Evolutionary conservation across 1,140 invertebrate genomes (phyloP), one percentile per base, ranked within the genome.

Genomic region (Rhyzopertha dominica): DNA sequence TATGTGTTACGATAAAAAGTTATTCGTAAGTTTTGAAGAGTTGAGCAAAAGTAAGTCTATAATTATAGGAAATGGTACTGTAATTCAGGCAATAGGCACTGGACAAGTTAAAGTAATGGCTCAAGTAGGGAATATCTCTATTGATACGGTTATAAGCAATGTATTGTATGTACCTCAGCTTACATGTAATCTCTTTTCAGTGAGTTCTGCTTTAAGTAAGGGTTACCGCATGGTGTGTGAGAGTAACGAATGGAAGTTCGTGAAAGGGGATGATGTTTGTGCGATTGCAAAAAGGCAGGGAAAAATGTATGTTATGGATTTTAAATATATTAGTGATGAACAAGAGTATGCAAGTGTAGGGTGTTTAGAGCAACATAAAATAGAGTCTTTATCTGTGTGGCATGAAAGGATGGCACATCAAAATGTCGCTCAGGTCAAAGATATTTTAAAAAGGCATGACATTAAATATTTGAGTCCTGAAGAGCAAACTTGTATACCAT

Each of bases 151-250:
- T n/a, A 12, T 43, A 20, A 41, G 16, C 8, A 19, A 43, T 35
- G 41, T 43, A 4, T 19, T 43, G 19, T 32, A 41, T 19, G 41
- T 43, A 5, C 41, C 41, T 8, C 30, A 43, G 10, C 13, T 35
- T 10, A 35, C 18, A 12, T 28, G 37, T 14, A 43, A 43, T 16
- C 19, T 43, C 5, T 43, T 43, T 32, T 43, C 41, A 10, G 14
- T 38, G 5, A 8, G 5, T 23, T 13, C 9, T 14, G 41, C 29
- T 7, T 12, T 32, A 5, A 31, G 17, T 14, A 43, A 43, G 20
- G 41, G 41, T 5, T 43, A 17, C 12, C 4, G 4, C 14, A 43
- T 43, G 26, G 16, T 4, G 4, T 12, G 30, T 5, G 16, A 43
- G 7, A 19, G 13, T 7, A 14, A 31, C 16, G 16, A 13, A 31